Evolutionary conservation across 2,113 vertebrate genomes (phyloP), one percentile per base, ranked within the genome.

Genomic region (Colinus virginianus): DNA sequence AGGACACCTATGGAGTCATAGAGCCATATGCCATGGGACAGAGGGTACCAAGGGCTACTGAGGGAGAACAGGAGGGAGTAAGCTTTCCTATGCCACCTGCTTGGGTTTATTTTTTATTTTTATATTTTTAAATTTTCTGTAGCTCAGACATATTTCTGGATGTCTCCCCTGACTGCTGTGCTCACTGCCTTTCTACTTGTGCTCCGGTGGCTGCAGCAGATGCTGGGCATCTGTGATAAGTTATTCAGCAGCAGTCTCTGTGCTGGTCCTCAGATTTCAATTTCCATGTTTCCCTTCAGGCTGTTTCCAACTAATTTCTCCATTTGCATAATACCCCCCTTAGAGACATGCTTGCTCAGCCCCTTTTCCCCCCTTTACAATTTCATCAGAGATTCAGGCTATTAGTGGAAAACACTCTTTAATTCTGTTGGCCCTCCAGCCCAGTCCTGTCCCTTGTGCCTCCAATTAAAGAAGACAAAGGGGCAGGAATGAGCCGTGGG

Each of bases 211-310:
- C 84, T 84, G 82, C 53, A 93, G 87, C 88, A 93, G 87, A 78
- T 0, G 0, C 62, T 87, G 70, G 38, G 49, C 70, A 51, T 81
- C 89, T 87, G 17, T 72, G 94, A 53, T 87, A 87, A 95, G 83
- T 95, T 94, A 96, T 93, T 96, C 94, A 84, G 88, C 90, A 92
- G 83, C 80, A 79, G 78, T 90, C 48, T 78, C 88, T 75, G 26
- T 79, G 75, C 92, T 94, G 81, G 63, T 94, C 81, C 80, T 94
- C 4, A 0, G 86, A 92, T 97, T 96, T 96, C 92, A 93, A 90
- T 96, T 96, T 94, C 91, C 90, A 93, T 83, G 78, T 95, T 93
- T 94, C 86, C 91, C 94, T 93, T 92, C 89, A 94, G 92, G 94
- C 91, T 90, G 70, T 87, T 96, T 94, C 96, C 85, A 90, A 42